Conservation (phyloP, 2,888 invertebrate genomes). For the Carcina quercana region DNA sequence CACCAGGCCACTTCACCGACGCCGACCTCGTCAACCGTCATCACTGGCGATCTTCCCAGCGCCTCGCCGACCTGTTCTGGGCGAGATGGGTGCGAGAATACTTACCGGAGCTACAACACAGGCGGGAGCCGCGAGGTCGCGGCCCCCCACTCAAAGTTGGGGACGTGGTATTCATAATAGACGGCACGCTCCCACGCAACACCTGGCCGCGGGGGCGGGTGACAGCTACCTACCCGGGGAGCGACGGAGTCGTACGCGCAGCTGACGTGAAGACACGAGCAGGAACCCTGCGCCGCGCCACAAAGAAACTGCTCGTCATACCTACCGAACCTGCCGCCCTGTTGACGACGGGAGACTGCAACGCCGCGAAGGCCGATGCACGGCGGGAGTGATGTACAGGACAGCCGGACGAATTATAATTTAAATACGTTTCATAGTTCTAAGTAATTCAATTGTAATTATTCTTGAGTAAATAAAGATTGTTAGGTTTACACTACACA, state of each 20-base stretch:
- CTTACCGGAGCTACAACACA: conserved; percentile 9
- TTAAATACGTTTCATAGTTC: too few species aligned
- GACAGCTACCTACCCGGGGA: background rate
- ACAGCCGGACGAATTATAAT: too few species aligned
- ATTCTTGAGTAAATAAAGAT: too few species aligned
- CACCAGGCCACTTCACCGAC: conserved; percentile 11
- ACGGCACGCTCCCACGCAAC: background rate
- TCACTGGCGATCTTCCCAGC: conserved; percentile 18
- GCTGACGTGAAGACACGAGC: background rate
- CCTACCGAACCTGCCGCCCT: too few species aligned
- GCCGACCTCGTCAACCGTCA: conserved; percentile 21
- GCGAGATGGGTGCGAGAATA: conserved; percentile 20
- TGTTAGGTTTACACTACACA: too few species aligned
- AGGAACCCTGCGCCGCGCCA: background rate
- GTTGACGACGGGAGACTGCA: too few species aligned
- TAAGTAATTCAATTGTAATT: too few species aligned
- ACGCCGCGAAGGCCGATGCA: too few species aligned
- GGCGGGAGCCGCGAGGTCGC: conserved; percentile 8
- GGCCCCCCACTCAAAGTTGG: conserved; percentile 4
- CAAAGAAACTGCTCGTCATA: too few species aligned
- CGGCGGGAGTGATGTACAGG: too few species aligned
- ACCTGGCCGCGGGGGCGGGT: background rate
- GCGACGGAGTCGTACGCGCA: background rate
- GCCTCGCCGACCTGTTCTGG: conserved; percentile 23
- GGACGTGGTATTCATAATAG: conserved; percentile 5